phyloP scores from a whole-genome alignment of 2,797 vertebrate species.

The Oreonectes daqikongensis region DNA sequence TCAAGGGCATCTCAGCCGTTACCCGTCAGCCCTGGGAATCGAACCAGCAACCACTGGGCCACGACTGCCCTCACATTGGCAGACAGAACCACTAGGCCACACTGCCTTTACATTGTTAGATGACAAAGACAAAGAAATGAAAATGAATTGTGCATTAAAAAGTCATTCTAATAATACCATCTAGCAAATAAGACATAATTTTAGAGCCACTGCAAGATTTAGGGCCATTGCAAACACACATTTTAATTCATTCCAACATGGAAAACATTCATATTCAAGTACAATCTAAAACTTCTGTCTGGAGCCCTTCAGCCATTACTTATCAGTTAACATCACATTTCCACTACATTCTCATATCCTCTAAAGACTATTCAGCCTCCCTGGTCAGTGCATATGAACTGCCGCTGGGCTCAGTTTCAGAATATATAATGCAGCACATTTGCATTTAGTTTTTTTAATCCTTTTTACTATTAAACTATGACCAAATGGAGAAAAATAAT shows the following conservation, averaged over 20 bases:
- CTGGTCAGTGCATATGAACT: constrained; percentile 17
- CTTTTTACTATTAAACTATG: constrained; percentile 11
- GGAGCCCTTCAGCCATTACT: constrained; percentile 21
- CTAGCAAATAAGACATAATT: constrained; percentile 5
- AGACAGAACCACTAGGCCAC: too few species aligned
- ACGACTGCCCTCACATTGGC: too few species aligned
- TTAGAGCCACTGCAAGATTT: constrained; percentile 6
- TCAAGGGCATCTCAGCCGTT: too few species aligned
- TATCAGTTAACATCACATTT: constrained; percentile 36
- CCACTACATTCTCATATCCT: constrained; percentile 27
- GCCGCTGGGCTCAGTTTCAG: background rate
- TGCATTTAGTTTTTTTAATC: background rate
- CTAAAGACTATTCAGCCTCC: background rate
- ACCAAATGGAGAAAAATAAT: background rate
- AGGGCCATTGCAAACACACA: background rate
- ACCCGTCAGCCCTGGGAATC: too few species aligned
- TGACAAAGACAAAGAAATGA: background rate
- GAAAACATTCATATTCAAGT: constrained; percentile 22
- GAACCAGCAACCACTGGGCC: too few species aligned
- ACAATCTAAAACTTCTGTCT: constrained; percentile 31
- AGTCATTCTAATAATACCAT: background rate
- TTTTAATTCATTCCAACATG: constrained; percentile 10
- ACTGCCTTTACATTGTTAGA: background rate
- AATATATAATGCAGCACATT: background rate
- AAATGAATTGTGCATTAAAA: constrained; percentile 3